Conservation (phyloP, 2,113 vertebrate species). For the Gobius niger region DNA sequence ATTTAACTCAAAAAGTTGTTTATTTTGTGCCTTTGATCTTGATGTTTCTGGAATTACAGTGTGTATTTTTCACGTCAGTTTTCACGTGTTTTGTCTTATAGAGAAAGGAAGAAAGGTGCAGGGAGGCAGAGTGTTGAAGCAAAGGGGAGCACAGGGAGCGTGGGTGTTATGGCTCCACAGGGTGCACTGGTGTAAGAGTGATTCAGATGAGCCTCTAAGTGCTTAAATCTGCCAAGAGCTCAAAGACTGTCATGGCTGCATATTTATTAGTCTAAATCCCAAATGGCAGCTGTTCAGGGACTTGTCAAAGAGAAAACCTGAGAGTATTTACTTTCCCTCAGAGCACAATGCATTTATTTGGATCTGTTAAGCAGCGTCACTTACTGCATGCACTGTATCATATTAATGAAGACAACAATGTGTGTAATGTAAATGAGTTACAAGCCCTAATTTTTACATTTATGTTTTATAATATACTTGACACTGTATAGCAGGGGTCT, state of each 20-base stretch:
- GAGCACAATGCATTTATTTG: neutral
- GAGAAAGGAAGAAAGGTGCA: neutral
- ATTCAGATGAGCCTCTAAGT: constrained; percentile 36
- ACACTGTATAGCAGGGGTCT: too few species aligned
- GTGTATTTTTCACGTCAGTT: constrained; percentile 27
- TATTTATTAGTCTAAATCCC: constrained; percentile 36
- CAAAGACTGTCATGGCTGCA: constrained; percentile 49
- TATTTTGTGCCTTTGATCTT: neutral
- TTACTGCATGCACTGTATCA: too few species aligned
- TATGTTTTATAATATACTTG: too few species aligned
- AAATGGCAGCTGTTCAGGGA: constrained; percentile 4
- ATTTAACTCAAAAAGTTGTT: too few species aligned
- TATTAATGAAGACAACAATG: too few species aligned
- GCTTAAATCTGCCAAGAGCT: constrained; percentile 55
- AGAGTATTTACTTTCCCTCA: neutral
- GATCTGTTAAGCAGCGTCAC: too few species aligned
- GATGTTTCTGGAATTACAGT: neutral
- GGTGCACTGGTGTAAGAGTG: constrained; percentile 18
- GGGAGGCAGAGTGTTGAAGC: too few species aligned
- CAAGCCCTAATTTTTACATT: too few species aligned
- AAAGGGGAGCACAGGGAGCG: neutral
- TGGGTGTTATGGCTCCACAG: constrained; percentile 41
- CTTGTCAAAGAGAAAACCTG: constrained; percentile 12
- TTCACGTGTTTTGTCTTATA: constrained; percentile 28
- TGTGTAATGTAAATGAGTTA: too few species aligned